Percentiles rank a stretch among this genome's conserved stretches.
Conservation (phyloP, 2,888 invertebrate genomes). For the Pammene aurita region DNA sequence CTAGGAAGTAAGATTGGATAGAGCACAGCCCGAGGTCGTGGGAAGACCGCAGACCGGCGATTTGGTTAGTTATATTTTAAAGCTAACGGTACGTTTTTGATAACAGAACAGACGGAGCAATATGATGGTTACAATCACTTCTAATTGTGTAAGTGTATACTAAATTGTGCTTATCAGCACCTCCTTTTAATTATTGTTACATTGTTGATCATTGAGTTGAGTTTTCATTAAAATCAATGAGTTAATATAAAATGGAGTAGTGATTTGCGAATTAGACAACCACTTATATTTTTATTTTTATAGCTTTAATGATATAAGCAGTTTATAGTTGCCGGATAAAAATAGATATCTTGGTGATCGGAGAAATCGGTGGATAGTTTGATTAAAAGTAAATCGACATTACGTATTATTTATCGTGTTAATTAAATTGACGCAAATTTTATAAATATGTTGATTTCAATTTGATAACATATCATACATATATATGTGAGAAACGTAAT, state of each 20-base stretch:
- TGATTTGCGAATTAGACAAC: conserved; percentile 7
- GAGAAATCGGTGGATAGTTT: neutral
- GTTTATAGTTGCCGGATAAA: neutral
- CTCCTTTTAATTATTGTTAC: conserved; percentile 33
- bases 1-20: conserved; percentile 80
- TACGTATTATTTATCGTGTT: too few relatives aligned
- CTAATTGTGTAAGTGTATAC: conserved; percentile 29
- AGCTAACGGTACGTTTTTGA: conserved; percentile 60
- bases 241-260: conserved; percentile 1
- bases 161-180: conserved; percentile 26
- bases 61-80: conserved; percentile 71
- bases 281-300: neutral
- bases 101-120: conserved; percentile 50
- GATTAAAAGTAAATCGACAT: neutral
- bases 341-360: neutral
- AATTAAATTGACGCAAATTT: too few relatives aligned
- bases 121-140: conserved; percentile 31
- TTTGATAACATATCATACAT: too few relatives aligned
- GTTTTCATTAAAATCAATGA: conserved; percentile 28
- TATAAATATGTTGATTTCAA: too few relatives aligned
- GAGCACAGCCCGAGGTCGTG: conserved; percentile 80
- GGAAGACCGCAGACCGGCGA: conserved; percentile 70
- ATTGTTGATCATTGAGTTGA: conserved; percentile 25
- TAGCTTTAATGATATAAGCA: neutral
- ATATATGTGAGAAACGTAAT: too few relatives aligned